Evolutionary conservation across 2,113 vertebrate species (phyloP).

Genomic region (Pampusana beccarii): DNA sequence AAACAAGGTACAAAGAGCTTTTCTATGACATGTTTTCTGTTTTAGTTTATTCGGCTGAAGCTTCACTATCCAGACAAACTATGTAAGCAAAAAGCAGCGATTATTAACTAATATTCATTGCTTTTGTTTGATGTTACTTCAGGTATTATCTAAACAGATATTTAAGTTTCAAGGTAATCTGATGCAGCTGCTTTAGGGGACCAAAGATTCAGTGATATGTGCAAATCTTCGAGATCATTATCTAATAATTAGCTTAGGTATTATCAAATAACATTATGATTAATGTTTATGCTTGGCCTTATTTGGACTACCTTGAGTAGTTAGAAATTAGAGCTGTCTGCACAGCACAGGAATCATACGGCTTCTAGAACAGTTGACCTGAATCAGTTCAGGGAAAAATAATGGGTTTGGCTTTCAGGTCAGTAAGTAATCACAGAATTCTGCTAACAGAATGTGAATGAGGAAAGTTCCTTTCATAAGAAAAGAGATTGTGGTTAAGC

Average conservation of each 20-base stretch:
- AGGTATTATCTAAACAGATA: not conserved
- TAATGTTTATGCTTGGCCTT: not conserved
- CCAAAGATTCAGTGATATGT: not conserved
- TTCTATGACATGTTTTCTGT: not conserved
- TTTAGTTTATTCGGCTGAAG: not conserved
- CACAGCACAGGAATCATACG: not conserved
- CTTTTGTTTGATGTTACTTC: not conserved
- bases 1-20: conserved; percentile 83
- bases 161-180: not conserved
- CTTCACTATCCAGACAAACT: not conserved
- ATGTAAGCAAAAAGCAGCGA: not conserved
- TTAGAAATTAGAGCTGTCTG: not conserved
- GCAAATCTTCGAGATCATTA: not conserved
- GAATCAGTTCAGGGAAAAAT: not conserved
- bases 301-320: not conserved
- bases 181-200: not conserved
- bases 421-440: not conserved
- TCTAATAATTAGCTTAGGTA: not conserved
- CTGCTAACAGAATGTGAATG: not conserved
- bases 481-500: not conserved
- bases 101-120: not conserved
- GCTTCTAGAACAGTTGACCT: not conserved
- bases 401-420: not conserved
- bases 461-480: not conserved
- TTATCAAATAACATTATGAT: not conserved